Base-by-base conservation (phyloP, 2,888 invertebrate species). In the Pharmacophagus antenor region DNA sequence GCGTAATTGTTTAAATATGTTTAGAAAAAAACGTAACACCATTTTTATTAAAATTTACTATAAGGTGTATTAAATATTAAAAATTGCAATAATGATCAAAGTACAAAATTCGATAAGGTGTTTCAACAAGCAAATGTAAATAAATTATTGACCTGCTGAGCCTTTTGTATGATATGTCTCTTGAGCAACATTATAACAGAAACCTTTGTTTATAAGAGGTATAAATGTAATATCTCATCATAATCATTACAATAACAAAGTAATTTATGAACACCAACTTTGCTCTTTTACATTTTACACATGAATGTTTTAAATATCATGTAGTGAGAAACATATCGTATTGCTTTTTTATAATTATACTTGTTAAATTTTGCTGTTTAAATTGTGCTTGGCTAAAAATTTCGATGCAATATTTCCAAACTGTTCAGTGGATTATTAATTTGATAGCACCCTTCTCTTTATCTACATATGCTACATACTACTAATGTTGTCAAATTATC, bases 381-480 rank as follows among this genome's bases (percentile, higher is more conserved):
- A 22, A 20, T 31, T 44, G 21, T 27, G 49, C 27, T 49, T 50
- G 8, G 27, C 22, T 44, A 48, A 41, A 18, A 41, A 10, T 12
- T 52, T 18, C 12, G 37, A 49, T 21, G 20, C 15, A 7, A 17
- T 17, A 31, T 10, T 59, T 22, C n/a, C 21, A 48, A 37, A 25
- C 22, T 49, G 17, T 42, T 17, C 17, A 17, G 42, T 42, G 42
- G 17, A 42, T 42, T 17, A 17, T 17, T 17, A n/a, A 5, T 56
- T 57, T 77, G 75, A 80, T 84, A 84, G 85, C 86, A 85, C 85
- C 83, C 84, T 84, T 79, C 65, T 72, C 67, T 73, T 72, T 70
- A 65, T 69, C 15, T 42, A 42, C 5, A 42, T 61, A 65, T 70
- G 68, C 63, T 72, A 70, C 67, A 63, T 61, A n/a, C n/a, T n/a